These are phyloP conservation scores for Erinaceus europaeus DNA, from an alignment of 2,113 vertebrate genomes.

Conservation along the genomic window DNA sequence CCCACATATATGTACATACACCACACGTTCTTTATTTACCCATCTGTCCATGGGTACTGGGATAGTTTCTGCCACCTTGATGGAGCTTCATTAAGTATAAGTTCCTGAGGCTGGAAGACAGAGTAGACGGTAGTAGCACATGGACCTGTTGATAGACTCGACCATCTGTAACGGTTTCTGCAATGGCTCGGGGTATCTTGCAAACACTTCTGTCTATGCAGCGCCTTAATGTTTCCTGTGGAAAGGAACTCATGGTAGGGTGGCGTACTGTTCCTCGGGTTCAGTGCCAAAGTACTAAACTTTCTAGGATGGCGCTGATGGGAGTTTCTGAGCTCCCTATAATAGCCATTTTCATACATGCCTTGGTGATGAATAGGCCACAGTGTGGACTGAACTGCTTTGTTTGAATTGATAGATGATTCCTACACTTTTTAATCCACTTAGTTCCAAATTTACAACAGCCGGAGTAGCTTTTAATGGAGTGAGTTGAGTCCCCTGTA, in stretches of 20 bases:
- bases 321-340: no score
- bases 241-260: not conserved
- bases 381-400: no score
- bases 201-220: not conserved
- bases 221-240: not conserved
- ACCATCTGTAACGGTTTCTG: no score
- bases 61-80: no score
- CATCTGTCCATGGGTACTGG: no score
- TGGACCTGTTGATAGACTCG: no score
- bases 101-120: no score
- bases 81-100: no score
- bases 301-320: no score
- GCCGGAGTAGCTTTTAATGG: not conserved
- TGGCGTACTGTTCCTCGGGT: not conserved
- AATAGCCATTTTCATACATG: not conserved
- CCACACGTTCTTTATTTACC: no score
- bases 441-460: not conserved
- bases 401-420: not conserved
- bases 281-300: not conserved
- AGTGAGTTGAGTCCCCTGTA: not conserved
- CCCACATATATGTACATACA: no score
- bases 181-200: not conserved
- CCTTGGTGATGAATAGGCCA: not conserved
- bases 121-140: no score
- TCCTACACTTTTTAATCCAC: not conserved